phyloP scores from a whole-genome alignment of 2,797 vertebrate genomes.

The Malacoraja senta region DNA sequence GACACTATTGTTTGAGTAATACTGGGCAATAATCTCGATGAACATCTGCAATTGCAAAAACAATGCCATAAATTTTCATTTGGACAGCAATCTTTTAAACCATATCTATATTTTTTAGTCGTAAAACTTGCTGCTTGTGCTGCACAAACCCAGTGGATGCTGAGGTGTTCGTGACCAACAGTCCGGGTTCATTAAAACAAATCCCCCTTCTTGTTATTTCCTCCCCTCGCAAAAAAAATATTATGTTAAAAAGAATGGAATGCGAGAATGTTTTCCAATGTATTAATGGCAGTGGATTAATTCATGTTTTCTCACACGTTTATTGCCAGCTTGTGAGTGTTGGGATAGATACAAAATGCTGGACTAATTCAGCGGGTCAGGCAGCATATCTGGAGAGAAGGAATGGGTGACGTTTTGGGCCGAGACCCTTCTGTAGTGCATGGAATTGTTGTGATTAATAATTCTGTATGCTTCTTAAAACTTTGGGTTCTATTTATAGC shows the following conservation, averaged over 20 bases:
- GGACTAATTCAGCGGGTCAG: too few species aligned
- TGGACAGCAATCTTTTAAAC: background rate
- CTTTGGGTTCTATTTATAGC: background rate
- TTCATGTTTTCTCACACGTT: background rate
- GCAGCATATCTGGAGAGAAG: too few species aligned
- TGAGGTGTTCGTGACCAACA: too few species aligned
- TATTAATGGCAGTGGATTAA: background rate
- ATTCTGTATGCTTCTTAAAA: background rate
- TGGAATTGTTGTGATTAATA: background rate
- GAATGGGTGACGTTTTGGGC: too few species aligned
- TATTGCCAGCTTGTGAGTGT: background rate
- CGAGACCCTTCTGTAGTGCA: too few species aligned
- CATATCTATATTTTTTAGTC: background rate
- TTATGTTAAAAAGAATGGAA: background rate
- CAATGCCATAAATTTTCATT: background rate
- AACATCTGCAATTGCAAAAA: background rate
- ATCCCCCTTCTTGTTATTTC: too few species aligned
- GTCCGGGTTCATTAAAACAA: too few species aligned
- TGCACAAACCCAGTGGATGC: too few species aligned
- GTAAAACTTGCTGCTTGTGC: background rate
- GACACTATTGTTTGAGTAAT: background rate
- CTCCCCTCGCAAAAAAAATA: too few species aligned
- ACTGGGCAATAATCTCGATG: background rate
- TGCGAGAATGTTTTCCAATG: background rate
- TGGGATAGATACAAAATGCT: too few species aligned